Conservation (phyloP, 1,140 invertebrate species). For the Drosophila erecta region DNA sequence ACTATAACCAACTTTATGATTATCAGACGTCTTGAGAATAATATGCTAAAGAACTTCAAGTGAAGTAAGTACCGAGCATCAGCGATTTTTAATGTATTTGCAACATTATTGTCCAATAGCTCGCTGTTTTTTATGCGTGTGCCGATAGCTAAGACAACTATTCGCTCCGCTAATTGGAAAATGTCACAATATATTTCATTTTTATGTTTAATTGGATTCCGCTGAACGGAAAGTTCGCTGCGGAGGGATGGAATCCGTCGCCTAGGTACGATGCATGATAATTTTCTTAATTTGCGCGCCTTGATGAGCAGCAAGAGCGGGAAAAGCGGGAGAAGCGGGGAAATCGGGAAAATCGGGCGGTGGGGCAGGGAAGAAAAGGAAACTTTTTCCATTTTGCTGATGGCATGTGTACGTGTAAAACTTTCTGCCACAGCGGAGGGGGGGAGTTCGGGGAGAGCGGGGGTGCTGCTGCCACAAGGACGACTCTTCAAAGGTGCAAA, state of each 20-base stretch:
- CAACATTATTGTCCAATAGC: no score
- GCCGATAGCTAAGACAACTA: conserved; percentile 30
- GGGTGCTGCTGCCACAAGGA: conserved; percentile 18
- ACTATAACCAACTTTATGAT: no score
- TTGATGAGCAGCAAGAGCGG: conserved; percentile 64
- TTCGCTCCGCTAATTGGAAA: conserved; percentile 76
- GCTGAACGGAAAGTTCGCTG: conserved; percentile 45
- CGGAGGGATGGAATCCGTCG: conserved; percentile 3
- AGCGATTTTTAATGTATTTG: no score
- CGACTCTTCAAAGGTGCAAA: conserved; percentile 79
- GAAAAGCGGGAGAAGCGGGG: no score
- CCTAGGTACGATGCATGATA: conserved; percentile 77
- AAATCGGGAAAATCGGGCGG: background rate
- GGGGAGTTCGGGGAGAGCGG: background rate
- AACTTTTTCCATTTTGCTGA: conserved; percentile 82
- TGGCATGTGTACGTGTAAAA: conserved; percentile 80
- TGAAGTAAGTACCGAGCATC: no score
- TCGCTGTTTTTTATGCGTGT: background rate
- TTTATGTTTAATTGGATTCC: conserved; percentile 82
- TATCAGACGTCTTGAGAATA: no score
- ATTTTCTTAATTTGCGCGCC: conserved; percentile 79
- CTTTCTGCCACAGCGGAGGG: conserved; percentile 48
- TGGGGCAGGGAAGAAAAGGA: conserved; percentile 33
- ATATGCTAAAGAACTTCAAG: no score
- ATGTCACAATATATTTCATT: conserved; percentile 82